Conservation (phyloP, 53 echinoderm and acorn worm genomes). For the Glandiceps talaboti region DNA sequence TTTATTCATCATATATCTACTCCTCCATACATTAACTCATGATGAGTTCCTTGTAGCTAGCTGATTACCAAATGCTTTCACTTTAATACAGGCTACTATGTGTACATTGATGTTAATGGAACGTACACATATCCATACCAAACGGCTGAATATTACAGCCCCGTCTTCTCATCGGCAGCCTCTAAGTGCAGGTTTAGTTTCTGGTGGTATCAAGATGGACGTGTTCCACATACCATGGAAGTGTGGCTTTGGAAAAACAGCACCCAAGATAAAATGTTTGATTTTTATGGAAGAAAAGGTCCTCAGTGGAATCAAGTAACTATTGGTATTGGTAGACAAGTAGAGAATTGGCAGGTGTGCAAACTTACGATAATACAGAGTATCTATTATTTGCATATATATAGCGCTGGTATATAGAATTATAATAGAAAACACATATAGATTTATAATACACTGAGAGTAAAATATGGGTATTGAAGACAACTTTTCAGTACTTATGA, state of each 20-base stretch:
- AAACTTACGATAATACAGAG: too few relatives aligned
- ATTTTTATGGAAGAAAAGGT: not conserved
- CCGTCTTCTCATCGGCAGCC: slow-evolving; percentile 42
- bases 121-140: slow-evolving; percentile 41
- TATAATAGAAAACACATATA: too few relatives aligned
- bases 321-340: not conserved
- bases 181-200: slow-evolving; percentile 50
- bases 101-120: slow-evolving; percentile 46
- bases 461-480: too few relatives aligned
- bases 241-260: slow-evolving; percentile 22
- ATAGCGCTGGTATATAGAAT: too few relatives aligned
- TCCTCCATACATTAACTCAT: too few relatives aligned
- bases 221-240: slow-evolving; percentile 25
- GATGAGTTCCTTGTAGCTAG: too few relatives aligned
- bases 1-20: too few relatives aligned
- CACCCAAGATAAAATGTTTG: not conserved
- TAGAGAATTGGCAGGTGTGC: not conserved
- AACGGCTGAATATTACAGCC: slow-evolving; percentile 39
- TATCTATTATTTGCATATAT: too few relatives aligned
- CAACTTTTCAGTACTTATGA: too few relatives aligned
- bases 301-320: not conserved
- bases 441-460: too few relatives aligned
- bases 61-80: too few relatives aligned
- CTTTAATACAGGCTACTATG: slow-evolving; percentile 66
- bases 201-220: slow-evolving; percentile 56